Evolutionary conservation across 2,888 invertebrate species (phyloP).

Genomic region (Megalurothrips usitatus): DNA sequence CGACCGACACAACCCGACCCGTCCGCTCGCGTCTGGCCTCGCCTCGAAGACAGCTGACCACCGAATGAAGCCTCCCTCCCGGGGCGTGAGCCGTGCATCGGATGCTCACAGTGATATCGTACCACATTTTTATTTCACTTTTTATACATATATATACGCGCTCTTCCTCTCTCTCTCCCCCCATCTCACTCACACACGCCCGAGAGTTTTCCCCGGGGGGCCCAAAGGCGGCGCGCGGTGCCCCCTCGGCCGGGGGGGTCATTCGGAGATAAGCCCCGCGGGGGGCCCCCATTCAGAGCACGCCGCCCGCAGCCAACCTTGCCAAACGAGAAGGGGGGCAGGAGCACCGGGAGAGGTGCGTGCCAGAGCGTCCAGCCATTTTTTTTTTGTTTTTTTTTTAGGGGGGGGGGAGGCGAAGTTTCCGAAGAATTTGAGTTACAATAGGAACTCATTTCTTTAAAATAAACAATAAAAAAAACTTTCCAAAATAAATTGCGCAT

Average conservation of each 20-base stretch:
- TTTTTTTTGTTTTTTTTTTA: too few species aligned
- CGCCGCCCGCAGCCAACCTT: neutral
- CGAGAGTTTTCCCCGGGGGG: neutral
- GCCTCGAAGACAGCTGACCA: conserved; percentile 12
- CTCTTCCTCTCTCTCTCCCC: neutral
- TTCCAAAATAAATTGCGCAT: too few species aligned
- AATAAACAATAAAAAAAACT: too few species aligned
- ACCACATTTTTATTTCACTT: conserved; percentile 9
- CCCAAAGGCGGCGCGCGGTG: neutral
- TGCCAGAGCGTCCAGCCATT: neutral
- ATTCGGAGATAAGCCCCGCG: neutral
- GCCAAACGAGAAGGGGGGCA: neutral
- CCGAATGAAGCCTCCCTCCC: neutral
- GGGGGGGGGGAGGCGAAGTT: too few species aligned
- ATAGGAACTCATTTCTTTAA: too few species aligned
- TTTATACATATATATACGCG: too few species aligned
- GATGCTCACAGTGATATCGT: neutral
- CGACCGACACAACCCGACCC: too few species aligned
- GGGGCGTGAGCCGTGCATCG: neutral
- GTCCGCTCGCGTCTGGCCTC: neutral
- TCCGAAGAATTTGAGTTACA: too few species aligned
- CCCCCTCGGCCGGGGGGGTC: neutral
- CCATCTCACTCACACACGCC: neutral
- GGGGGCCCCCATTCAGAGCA: neutral
- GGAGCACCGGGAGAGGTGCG: neutral